Base-by-base conservation (phyloP, 2,113 vertebrate genomes). In the Leptocoma aspasia region DNA sequence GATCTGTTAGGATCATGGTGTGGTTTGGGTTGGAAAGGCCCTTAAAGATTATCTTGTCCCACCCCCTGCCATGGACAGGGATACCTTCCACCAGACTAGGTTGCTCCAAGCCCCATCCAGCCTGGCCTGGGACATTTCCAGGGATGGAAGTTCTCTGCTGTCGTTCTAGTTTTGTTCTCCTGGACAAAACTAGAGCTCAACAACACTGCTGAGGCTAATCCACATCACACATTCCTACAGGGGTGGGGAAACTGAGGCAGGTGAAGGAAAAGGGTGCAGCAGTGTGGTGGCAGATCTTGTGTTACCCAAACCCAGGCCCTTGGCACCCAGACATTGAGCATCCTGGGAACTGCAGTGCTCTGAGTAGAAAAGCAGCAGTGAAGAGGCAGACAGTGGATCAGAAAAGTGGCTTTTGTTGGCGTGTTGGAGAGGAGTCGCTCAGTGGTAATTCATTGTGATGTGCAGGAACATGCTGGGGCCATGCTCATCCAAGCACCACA, bases 401-500 rank as follows among this genome's bases (percentile, higher is more conserved):
- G 47, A 15, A 63, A 63, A 84, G 26, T 11, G n/a, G 10, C 39
- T 56, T 69, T 56, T 59, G 31, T 23, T 77, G 47, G 45, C 77
- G 7, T 44, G 2, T 26, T 47, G 31, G 72, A 42, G 86, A 73
- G 54, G 49, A 69, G 50, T 1, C 44, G 54, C 72, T 81, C 71
- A 16, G 69, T 54, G 81, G 45, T n/a, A 41, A 60, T 72, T 81
- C 28, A 7, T 18, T 49, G 42, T 31, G 50, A 49, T 63, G 60
- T 50, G 83, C 71, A 59, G 22, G 69, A 70, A 45, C 35, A 26
- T 4, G 69, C 71, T 77, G 54, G 42, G 66, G 68, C 75, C 71
- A 1, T 2, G 1, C 52, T 45, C 23, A 31, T 50, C 70, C 41
- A 22, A 41, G 86, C 7, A 28, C 66, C 12, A 0, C 2, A 0